Conservation (phyloP, 2,888 invertebrate genomes). For the Toxonevra muliebris region DNA sequence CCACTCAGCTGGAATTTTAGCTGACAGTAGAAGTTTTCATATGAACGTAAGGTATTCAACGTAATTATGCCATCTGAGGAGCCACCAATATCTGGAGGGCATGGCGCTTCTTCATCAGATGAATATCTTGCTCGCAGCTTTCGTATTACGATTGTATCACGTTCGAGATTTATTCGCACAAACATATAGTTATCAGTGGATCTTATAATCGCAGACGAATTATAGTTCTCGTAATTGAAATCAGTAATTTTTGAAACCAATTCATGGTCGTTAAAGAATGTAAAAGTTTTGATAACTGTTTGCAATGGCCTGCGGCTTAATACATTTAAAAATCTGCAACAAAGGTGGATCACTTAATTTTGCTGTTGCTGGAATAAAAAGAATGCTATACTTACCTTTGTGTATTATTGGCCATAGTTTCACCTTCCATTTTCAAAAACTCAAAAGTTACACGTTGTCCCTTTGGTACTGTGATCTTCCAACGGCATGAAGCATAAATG, state of each 20-base stretch:
- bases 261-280: constrained; percentile 47
- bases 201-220: constrained; percentile 65
- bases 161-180: constrained; percentile 65
- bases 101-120: constrained; percentile 69
- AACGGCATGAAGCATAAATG: constrained; percentile 67
- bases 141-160: constrained; percentile 61
- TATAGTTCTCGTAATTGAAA: constrained; percentile 55
- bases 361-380: not conserved
- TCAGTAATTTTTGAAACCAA: constrained; percentile 56
- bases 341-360: not conserved
- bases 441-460: constrained; percentile 69
- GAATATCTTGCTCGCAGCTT: constrained; percentile 77
- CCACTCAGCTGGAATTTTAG: constrained; percentile 41
- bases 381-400: constrained; percentile 33
- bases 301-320: not conserved
- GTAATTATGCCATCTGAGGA: constrained; percentile 41
- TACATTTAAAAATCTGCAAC: constrained; percentile 17
- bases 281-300: not conserved
- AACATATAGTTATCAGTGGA: constrained; percentile 74
- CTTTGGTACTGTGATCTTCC: constrained; percentile 74
- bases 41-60: not conserved
- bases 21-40: constrained; percentile 47
- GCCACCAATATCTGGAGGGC: constrained; percentile 66
- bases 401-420: constrained; percentile 16
- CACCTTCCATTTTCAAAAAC: constrained; percentile 33